Conservation (phyloP, 1,140 invertebrate species). For the Brachionus rotundiformis region DNA sequence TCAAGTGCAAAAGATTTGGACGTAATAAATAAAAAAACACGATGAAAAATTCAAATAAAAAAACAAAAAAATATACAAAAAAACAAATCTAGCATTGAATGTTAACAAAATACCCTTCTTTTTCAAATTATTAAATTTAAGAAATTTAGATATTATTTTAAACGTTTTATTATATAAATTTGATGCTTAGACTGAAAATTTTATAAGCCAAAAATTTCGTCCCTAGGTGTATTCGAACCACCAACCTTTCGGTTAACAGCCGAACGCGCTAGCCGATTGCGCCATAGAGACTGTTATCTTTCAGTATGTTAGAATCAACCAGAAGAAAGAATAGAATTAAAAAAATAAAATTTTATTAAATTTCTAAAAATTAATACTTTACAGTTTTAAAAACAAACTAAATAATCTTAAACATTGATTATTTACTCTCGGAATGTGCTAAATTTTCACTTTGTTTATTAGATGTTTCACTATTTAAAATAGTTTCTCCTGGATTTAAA, state of each 20-base stretch:
- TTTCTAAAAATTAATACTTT: background rate
- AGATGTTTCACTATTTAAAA: background rate
- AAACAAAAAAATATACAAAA: no score
- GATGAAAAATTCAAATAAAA: no score
- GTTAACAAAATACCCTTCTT: no score
- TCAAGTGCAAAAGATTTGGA: no score
- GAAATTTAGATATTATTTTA: no score
- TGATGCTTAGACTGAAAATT: no score
- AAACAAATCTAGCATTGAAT: no score
- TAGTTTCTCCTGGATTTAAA: background rate
- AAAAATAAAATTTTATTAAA: constrained; percentile 6
- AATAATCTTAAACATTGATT: background rate
- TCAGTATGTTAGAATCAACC: background rate
- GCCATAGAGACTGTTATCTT: constrained; percentile 11
- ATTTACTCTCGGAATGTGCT: background rate
- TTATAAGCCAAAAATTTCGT: no score
- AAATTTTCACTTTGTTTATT: background rate
- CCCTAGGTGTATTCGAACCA: constrained; percentile 34
- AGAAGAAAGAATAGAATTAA: no score
- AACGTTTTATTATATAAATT: no score
- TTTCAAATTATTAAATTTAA: no score
- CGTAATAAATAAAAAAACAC: no score
- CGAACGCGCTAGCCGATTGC: constrained; percentile 33
- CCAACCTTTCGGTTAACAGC: constrained; percentile 38
- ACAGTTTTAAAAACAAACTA: background rate